These are phyloP conservation scores for Casuarius casuarius DNA, from an alignment of 2,113 vertebrate species.

Conservation along the genomic window DNA sequence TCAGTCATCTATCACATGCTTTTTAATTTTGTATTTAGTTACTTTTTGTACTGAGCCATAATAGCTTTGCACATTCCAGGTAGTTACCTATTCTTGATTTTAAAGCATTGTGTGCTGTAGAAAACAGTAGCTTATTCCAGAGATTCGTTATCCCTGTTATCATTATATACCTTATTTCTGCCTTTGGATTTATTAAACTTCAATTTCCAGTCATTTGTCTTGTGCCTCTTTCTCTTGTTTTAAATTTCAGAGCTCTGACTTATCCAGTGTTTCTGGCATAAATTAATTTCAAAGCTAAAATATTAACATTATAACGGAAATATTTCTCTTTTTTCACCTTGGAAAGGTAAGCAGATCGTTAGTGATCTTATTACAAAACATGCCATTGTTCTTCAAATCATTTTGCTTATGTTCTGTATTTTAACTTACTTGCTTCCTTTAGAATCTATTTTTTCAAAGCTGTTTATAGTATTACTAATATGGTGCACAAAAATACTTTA, in stretches of 20 bases:
- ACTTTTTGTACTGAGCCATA: neutral
- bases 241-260: neutral
- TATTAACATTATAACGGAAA: neutral
- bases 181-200: neutral
- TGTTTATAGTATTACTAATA: neutral
- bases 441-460: too few species aligned
- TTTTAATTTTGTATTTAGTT: neutral
- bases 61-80: neutral
- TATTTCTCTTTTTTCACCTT: neutral
- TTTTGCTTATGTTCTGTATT: neutral
- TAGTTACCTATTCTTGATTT: neutral
- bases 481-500: neutral
- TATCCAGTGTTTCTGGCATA: neutral
- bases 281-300: neutral
- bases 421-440: neutral
- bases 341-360: neutral
- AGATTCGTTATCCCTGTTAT: neutral
- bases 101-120: neutral
- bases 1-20: too few species aligned
- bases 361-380: too few species aligned
- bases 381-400: neutral
- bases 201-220: neutral
- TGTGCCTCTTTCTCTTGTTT: neutral
- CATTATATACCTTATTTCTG: neutral
- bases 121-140: neutral